Evolutionary conservation across 2,888 invertebrate species (phyloP).

Genomic region (Ceriagrion tenellum): DNA sequence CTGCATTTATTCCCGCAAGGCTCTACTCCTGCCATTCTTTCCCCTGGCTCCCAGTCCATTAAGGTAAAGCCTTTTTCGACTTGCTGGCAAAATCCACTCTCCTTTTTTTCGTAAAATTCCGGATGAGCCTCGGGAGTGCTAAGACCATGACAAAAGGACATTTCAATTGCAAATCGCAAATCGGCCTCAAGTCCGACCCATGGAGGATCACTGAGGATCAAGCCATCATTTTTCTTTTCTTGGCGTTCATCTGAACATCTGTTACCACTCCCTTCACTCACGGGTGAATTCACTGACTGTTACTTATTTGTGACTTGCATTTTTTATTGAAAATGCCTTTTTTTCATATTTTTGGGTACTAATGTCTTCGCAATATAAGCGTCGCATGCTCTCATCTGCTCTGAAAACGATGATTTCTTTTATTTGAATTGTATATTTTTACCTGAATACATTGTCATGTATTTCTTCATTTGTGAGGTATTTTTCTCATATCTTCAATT

Average conservation of each 20-base stretch:
- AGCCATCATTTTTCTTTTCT: background rate
- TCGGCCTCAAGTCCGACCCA: background rate
- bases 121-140: background rate
- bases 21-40: background rate
- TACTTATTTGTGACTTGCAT: too few relatives aligned
- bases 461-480: too few relatives aligned
- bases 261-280: background rate
- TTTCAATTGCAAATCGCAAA: slow-evolving; percentile 28
- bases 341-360: too few relatives aligned
- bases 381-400: too few relatives aligned
- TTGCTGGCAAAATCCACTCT: background rate
- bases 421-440: too few relatives aligned
- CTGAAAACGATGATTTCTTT: too few relatives aligned
- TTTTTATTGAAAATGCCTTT: too few relatives aligned
- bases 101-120: background rate
- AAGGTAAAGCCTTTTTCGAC: background rate
- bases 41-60: background rate
- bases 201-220: background rate
- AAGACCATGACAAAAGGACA: background rate
- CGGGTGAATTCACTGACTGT: too few relatives aligned
- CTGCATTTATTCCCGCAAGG: background rate
- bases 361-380: too few relatives aligned
- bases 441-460: too few relatives aligned
- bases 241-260: background rate
- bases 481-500: too few relatives aligned